These are phyloP conservation scores for Mycteria americana DNA, from an alignment of 2,797 vertebrate species.

Conservation along the genomic window DNA sequence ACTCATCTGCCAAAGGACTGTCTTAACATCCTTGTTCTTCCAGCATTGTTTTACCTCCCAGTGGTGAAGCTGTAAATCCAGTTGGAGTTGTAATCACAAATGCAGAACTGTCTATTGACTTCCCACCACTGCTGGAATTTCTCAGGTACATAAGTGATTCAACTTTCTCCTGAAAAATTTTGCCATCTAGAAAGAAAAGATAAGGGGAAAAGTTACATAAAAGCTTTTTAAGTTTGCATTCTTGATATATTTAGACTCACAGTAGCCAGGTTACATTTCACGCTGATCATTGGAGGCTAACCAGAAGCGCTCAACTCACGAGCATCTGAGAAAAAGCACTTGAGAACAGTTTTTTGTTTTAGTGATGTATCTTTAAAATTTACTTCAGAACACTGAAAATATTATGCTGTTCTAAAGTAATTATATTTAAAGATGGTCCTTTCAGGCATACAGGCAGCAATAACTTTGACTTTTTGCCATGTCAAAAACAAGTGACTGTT, in stretches of 20 bases:
- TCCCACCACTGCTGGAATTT: conserved; percentile 86
- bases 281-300: neutral
- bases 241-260: neutral
- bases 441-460: neutral
- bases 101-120: conserved; percentile 81
- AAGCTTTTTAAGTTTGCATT: neutral
- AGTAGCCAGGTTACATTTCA: neutral
- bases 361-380: neutral
- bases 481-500: neutral
- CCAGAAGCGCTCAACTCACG: neutral
- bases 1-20: neutral
- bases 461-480: neutral
- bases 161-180: conserved; percentile 95
- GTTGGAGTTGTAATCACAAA: conserved; percentile 82
- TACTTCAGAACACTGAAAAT: neutral
- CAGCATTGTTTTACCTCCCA: conserved; percentile 79
- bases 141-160: conserved; percentile 91
- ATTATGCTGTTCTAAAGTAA: neutral
- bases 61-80: conserved; percentile 77
- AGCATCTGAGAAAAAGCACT: neutral
- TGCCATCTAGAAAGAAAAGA: conserved; percentile 83
- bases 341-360: neutral
- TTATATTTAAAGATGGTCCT: neutral
- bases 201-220: neutral
- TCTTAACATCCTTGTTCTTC: neutral